Evolutionary conservation across 2,797 vertebrate species (phyloP), one percentile per base, ranked within the genome.

Genomic region (Gallinago nigripennis): DNA sequence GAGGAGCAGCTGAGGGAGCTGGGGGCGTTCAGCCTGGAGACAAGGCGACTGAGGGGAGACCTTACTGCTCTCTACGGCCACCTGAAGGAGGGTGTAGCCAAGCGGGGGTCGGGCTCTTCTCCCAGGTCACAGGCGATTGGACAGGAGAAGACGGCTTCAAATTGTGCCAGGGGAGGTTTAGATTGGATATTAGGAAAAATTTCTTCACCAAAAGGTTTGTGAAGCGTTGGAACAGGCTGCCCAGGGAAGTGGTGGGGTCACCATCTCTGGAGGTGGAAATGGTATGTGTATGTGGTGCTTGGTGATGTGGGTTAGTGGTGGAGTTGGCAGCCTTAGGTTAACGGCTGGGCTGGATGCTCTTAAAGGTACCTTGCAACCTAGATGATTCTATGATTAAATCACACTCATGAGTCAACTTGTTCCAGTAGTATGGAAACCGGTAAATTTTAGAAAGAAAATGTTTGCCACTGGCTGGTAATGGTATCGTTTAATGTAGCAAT

Each of bases 401-500:
- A 31, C 61, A 21, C n/a, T 33, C n/a, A 8, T 23, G 28, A 16
- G 20, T 23, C 39, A 31, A 23, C 28, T 43, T 31, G 33, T 31
- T 50, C 19, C 17, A 31, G 46, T 12, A 53, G 60, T 14, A 3
- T 1, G 0, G 23, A 53, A 68, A 66, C 2, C 19, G 2, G 8
- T 7, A 0, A 1, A 1, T 54, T 79, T 84, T 31, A 33, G 57
- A 39, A 30, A 16, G 30, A 6, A 24, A 30, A 35, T 7, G 2
- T 24, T 85, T 84, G n/a, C 4, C 39, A 0, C 53, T n/a, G 53
- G 5, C 16, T 82, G 4, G 9, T 12, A 66, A 57, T 31, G 56
- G 24, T 27, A 0, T 11, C 3, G 43, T 25, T 72, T 50, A n/a
- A 50, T 23, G 28, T 39, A 61, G 12, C 17, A 7, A 2, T 69